Percentiles rank a stretch among this genome's conserved stretches.
These are phyloP conservation scores for Gadopsis marmoratus DNA, from an alignment of 2,797 vertebrate species.

Conservation along the genomic window DNA sequence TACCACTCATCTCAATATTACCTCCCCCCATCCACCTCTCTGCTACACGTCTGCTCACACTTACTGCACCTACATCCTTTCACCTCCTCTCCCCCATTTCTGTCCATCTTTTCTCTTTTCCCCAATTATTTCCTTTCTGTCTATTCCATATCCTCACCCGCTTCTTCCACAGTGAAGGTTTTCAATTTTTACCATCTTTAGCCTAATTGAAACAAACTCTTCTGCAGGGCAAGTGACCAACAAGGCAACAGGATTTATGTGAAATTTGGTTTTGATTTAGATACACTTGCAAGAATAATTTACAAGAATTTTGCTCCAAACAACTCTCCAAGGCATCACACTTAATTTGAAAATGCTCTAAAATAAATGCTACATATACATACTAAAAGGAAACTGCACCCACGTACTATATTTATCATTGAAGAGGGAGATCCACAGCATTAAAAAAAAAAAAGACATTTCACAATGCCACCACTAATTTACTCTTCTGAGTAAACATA, in stretches of 20 bases:
- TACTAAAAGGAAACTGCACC: not conserved
- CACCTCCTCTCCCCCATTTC: not conserved
- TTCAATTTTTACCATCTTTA: not conserved
- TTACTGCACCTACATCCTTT: not conserved
- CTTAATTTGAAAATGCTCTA: slow-evolving; percentile 19
- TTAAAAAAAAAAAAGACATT: slow-evolving; percentile 19
- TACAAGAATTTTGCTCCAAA: not conserved
- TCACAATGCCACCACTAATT: slow-evolving; percentile 59
- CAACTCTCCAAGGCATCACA: slow-evolving; percentile 3
- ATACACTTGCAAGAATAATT: not conserved
- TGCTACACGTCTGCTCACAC: not conserved
- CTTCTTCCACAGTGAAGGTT: not conserved
- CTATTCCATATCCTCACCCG: not conserved
- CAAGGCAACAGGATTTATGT: not conserved
- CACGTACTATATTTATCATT: slow-evolving; percentile 19
- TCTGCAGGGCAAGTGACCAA: not conserved
- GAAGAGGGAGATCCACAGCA: slow-evolving; percentile 29
- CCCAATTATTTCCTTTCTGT: not conserved
- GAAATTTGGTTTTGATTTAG: slow-evolving; percentile 14
- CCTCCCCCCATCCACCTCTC: slow-evolving; percentile 50
- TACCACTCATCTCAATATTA: slow-evolving; percentile 47
- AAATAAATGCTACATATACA: slow-evolving; percentile 8
- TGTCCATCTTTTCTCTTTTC: not conserved
- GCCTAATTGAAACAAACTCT: not conserved
- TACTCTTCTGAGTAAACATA: slow-evolving; percentile 57